Evolutionary conservation across 2,888 invertebrate species (phyloP).

Genomic region (Tipula unca): DNA sequence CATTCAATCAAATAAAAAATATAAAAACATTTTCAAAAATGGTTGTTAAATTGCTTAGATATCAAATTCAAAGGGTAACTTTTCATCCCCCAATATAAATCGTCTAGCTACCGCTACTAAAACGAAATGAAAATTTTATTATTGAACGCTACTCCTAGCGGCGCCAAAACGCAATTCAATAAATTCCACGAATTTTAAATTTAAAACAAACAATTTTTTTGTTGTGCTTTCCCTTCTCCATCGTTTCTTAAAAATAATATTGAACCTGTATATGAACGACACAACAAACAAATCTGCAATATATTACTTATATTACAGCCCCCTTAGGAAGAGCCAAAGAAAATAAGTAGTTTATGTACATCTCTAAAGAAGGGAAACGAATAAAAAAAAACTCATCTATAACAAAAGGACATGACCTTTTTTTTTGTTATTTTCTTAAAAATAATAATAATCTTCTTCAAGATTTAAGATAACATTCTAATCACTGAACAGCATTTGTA

Average conservation of each 20-base stretch:
- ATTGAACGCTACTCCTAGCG: no score
- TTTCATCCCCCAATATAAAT: no score
- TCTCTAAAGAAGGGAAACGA: not conserved
- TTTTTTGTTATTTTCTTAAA: not conserved
- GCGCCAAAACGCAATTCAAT: no score
- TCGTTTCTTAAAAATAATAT: not conserved
- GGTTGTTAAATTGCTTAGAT: no score
- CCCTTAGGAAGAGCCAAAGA: not conserved
- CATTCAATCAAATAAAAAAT: no score
- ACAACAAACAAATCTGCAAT: not conserved
- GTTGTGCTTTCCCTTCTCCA: no score
- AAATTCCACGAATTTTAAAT: no score
- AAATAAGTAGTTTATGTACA: not conserved
- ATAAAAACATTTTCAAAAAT: no score
- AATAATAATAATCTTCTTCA: not conserved
- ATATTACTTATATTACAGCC: not conserved
- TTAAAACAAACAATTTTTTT: no score
- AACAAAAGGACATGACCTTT: conserved; percentile 8
- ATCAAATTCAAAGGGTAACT: no score
- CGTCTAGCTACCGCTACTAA: no score
- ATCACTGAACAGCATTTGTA: not conserved
- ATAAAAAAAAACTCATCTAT: not conserved
- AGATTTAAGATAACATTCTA: not conserved
- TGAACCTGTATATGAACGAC: not conserved
- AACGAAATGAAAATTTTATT: no score